A percentile compares a stretch with the other conserved stretches of the same genome.
These are phyloP conservation scores for Drosophila suboccidentalis DNA, from an alignment of 2,888 invertebrate species.

Conservation along the genomic window DNA sequence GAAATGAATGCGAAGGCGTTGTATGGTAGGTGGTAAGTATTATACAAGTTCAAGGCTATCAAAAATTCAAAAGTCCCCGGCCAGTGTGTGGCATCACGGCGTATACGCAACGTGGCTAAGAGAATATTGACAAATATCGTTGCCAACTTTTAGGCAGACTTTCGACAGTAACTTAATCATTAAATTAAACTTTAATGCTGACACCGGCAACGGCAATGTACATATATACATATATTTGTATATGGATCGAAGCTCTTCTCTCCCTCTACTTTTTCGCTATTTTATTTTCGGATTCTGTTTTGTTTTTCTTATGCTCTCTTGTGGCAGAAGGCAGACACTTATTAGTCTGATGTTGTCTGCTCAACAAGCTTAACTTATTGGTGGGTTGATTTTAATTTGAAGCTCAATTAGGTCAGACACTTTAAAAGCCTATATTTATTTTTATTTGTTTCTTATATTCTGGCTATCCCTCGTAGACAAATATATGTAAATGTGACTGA, in stretches of 20 bases:
- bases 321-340: slow-evolving; percentile 48
- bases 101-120: slow-evolving; percentile 29
- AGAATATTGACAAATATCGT: slow-evolving; percentile 65
- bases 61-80: slow-evolving; percentile 71
- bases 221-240: slow-evolving; percentile 23
- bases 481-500: slow-evolving; percentile 51
- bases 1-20: slow-evolving; percentile 38
- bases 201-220: slow-evolving; percentile 37
- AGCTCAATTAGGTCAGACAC: not conserved
- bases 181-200: slow-evolving; percentile 79
- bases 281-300: slow-evolving; percentile 21
- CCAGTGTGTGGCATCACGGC: slow-evolving; percentile 18
- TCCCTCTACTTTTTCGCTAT: slow-evolving; percentile 28
- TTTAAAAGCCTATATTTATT: too few relatives aligned
- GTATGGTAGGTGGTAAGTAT: slow-evolving; percentile 36
- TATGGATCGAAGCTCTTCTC: not conserved
- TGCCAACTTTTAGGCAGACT: slow-evolving; percentile 54
- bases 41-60: slow-evolving; percentile 68
- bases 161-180: slow-evolving; percentile 60
- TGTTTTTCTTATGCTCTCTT: slow-evolving; percentile 27
- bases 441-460: not conserved
- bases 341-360: slow-evolving; percentile 55
- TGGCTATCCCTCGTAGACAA: slow-evolving; percentile 6
- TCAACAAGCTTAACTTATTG: slow-evolving; percentile 59
- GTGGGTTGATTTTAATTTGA: slow-evolving; percentile 48